A percentile compares a stretch with the other conserved stretches of the same genome.
These are phyloP conservation scores for Thumatha senex DNA, from an alignment of 2,888 invertebrate species.

Conservation along the genomic window DNA sequence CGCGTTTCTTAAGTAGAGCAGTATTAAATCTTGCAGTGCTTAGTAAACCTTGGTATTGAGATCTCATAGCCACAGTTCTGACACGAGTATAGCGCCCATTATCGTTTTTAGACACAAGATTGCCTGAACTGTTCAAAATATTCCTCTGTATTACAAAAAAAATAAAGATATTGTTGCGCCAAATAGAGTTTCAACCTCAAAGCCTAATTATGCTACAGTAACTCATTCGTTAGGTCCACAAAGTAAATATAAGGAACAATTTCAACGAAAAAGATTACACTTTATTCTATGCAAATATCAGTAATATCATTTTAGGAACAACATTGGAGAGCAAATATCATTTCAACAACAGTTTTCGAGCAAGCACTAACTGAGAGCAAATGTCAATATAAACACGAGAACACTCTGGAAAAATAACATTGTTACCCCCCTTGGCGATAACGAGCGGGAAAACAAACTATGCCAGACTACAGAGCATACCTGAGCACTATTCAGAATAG, in stretches of 20 bases:
- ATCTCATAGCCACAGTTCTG: too few species aligned
- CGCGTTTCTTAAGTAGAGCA: too few species aligned
- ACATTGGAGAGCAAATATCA: background rate
- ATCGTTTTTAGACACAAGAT: too few species aligned
- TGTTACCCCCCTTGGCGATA: slow-evolving; percentile 3
- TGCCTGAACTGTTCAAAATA: background rate
- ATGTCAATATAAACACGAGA: background rate
- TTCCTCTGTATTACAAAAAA: background rate
- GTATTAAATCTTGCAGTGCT: too few species aligned
- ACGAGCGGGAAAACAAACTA: background rate
- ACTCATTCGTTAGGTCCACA: too few species aligned
- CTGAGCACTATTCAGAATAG: slow-evolving; percentile 5
- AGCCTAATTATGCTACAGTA: too few species aligned
- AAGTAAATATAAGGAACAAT: background rate
- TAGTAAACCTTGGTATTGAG: too few species aligned
- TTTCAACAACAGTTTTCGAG: background rate
- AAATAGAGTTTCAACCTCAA: background rate
- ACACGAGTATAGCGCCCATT: too few species aligned
- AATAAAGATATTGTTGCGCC: background rate
- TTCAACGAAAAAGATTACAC: background rate
- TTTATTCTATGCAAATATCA: slow-evolving; percentile 1
- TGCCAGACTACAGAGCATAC: background rate
- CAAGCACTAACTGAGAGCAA: background rate
- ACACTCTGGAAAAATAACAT: slow-evolving; percentile 3
- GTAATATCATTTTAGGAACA: background rate